Percentiles rank a stretch among this genome's conserved stretches.
phyloP scores from a whole-genome alignment of 2,113 vertebrate genomes.

The Noctilio leporinus region DNA sequence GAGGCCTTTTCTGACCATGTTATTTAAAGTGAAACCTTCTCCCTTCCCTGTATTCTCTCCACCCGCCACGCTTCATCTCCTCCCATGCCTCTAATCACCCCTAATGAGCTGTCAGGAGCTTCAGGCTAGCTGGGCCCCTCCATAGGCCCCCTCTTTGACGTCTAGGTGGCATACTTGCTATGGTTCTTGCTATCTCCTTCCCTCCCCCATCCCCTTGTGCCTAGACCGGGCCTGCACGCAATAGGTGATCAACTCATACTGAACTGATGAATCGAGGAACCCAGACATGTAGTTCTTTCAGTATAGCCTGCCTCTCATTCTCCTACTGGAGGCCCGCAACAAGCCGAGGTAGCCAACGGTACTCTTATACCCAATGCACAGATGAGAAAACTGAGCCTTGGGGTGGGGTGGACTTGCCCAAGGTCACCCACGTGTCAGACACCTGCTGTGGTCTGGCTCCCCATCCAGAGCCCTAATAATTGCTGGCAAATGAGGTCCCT shows the following conservation, averaged over 20 bases:
- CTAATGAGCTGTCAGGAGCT: conserved; percentile 35
- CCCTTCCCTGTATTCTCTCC: background rate
- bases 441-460: background rate
- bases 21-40: background rate
- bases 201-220: background rate
- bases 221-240: background rate
- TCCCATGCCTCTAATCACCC: background rate
- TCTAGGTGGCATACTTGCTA: no score
- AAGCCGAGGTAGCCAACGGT: rapidly evolving
- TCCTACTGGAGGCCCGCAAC: rapidly evolving
- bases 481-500: background rate
- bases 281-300: rapidly evolving
- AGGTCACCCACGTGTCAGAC: rapidly evolving
- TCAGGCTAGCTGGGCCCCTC: background rate
- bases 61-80: background rate
- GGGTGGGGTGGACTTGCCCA: background rate
- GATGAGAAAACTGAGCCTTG: background rate
- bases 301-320: background rate
- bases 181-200: background rate
- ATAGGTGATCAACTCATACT: background rate
- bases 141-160: background rate
- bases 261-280: rapidly evolving
- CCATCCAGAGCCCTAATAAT: rapidly evolving
- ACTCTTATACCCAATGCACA: rapidly evolving
- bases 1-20: background rate